phyloP scores from a whole-genome alignment of 2,888 invertebrate genomes.

The Xestia xanthographa region DNA sequence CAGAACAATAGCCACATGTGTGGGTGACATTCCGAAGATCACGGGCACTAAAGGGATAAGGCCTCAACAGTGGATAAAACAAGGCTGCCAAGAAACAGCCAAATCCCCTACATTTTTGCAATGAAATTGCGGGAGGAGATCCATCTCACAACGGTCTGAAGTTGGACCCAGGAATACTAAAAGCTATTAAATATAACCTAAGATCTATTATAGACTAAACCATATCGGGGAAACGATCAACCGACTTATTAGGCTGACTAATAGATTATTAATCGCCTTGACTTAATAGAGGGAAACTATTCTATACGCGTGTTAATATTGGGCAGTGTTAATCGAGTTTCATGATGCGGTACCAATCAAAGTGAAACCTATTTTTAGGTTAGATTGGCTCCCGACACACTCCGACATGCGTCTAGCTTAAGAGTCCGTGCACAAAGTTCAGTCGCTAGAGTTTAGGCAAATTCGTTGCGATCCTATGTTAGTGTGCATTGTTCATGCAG shows the following conservation, averaged over 20 bases:
- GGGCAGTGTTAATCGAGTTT: constrained; percentile 31
- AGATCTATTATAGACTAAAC: constrained; percentile 6
- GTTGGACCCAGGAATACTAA: not conserved
- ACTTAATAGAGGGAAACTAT: constrained; percentile 33
- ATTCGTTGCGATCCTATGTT: no score
- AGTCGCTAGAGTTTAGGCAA: no score
- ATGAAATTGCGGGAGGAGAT: not conserved
- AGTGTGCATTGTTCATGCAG: no score
- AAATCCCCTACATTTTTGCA: not conserved
- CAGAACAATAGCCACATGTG: not conserved
- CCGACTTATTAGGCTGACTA: constrained; percentile 44
- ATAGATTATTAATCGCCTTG: constrained; percentile 54
- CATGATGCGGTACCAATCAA: constrained; percentile 41
- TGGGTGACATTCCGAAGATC: not conserved
- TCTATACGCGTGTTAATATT: constrained; percentile 25
- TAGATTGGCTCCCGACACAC: constrained; percentile 10
- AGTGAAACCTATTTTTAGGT: constrained; percentile 19
- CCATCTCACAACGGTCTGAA: not conserved
- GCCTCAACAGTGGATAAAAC: not conserved
- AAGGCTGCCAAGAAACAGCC: not conserved
- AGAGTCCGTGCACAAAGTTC: no score
- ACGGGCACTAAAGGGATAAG: no score
- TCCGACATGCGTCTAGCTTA: not conserved
- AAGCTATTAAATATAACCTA: constrained; percentile 4
- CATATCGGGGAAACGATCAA: constrained; percentile 38